phyloP scores from a whole-genome alignment of 1,140 invertebrate genomes.

The Hypsibius dujardini region DNA sequence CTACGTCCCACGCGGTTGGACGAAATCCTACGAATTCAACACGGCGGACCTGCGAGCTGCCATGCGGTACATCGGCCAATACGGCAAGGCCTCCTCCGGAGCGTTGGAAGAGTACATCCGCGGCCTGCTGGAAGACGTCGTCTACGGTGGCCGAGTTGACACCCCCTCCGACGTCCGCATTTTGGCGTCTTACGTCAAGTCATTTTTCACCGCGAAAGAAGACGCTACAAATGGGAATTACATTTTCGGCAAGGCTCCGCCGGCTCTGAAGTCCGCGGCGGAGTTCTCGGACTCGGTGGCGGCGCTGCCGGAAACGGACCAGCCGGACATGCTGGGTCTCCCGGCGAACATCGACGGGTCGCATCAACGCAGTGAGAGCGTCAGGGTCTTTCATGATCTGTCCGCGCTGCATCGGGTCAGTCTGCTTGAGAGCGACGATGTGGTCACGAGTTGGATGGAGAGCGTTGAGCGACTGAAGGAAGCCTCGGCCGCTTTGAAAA shows the following conservation, averaged over 20 bases:
- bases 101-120: constrained; percentile 46
- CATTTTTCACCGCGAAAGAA: constrained; percentile 44
- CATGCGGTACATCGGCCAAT: constrained; percentile 27
- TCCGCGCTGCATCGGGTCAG: constrained; percentile 30
- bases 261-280: constrained; percentile 32
- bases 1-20: constrained; percentile 71
- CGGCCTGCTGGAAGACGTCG: constrained; percentile 57
- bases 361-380: constrained; percentile 50
- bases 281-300: constrained; percentile 43
- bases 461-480: background rate
- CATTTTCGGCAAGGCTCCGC: constrained; percentile 37
- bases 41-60: constrained; percentile 61
- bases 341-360: constrained; percentile 61
- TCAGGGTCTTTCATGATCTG: constrained; percentile 44
- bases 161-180: constrained; percentile 57
- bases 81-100: constrained; percentile 16
- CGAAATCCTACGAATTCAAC: constrained; percentile 73
- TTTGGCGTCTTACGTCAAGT: constrained; percentile 50
- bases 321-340: constrained; percentile 53
- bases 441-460: background rate
- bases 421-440: constrained; percentile 19
- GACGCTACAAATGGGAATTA: constrained; percentile 10
- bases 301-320: constrained; percentile 46
- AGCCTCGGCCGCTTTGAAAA: background rate
- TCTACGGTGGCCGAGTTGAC: constrained; percentile 73